Evolutionary conservation across 2,113 vertebrate species (phyloP).

Genomic region (Prochilodus magdalenae): DNA sequence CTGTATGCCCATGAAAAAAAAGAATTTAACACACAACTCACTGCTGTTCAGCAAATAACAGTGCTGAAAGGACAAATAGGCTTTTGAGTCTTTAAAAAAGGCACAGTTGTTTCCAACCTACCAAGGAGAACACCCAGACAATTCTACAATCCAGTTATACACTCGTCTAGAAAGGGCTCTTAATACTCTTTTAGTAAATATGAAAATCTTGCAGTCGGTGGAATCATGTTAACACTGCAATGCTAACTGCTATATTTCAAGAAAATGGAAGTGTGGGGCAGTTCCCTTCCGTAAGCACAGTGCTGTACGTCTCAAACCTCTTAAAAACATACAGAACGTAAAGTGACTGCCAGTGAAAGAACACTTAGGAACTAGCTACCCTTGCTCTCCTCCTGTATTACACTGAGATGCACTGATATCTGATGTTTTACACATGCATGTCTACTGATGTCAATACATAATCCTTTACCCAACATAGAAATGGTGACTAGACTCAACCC

Average conservation of each 20-base stretch:
- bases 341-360: neutral
- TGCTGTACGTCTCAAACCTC: neutral
- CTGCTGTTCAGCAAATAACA: slow-evolving; percentile 22
- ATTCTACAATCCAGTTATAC: too few relatives aligned
- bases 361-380: neutral
- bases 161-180: too few relatives aligned
- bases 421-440: too few relatives aligned
- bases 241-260: neutral
- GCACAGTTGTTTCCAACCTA: neutral
- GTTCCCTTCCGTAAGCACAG: neutral
- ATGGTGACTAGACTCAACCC: too few relatives aligned
- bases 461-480: too few relatives aligned
- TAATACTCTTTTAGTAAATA: too few relatives aligned
- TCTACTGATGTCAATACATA: too few relatives aligned
- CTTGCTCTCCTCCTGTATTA: neutral
- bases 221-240: too few relatives aligned
- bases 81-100: neutral
- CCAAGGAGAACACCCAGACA: neutral
- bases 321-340: neutral
- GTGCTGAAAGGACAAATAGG: slow-evolving; percentile 11
- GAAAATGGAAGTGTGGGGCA: neutral
- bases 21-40: neutral
- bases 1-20: neutral
- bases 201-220: too few relatives aligned
- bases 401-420: neutral